phyloP scores from a whole-genome alignment of 2,113 vertebrate species.

The Oophaga pumilio region DNA sequence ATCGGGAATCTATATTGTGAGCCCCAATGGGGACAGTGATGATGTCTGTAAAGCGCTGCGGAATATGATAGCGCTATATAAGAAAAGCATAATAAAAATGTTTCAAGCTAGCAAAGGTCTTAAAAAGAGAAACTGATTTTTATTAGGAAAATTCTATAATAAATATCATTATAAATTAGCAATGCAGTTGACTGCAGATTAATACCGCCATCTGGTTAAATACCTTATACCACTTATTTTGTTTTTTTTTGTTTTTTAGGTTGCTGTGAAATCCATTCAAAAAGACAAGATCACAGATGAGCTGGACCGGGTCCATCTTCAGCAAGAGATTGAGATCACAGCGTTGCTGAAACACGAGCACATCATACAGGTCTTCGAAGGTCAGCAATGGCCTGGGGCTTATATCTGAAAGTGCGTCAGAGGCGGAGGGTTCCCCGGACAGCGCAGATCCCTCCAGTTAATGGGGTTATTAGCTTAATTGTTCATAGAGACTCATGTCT shows the following conservation, averaged over 20 bases:
- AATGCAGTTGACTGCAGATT: no score
- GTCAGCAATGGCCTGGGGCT: slow-evolving; percentile 62
- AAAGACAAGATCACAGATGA: slow-evolving; percentile 75
- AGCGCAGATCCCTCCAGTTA: not conserved
- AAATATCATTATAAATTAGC: no score
- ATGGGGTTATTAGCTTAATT: not conserved
- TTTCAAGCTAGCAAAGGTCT: not conserved
- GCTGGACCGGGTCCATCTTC: slow-evolving; percentile 76
- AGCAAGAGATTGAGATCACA: slow-evolving; percentile 80
- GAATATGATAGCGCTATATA: no score
- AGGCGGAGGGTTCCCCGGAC: not conserved
- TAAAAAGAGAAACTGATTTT: not conserved
- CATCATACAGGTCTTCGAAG: slow-evolving; percentile 77
- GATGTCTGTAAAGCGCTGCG: no score
- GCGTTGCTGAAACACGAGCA: slow-evolving; percentile 74
- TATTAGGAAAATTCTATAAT: no score
- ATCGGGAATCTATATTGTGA: no score
- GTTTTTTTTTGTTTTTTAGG: slow-evolving; percentile 62
- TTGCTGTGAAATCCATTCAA: slow-evolving; percentile 79
- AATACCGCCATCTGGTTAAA: not conserved
- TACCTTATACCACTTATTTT: not conserved
- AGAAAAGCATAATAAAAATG: no score
- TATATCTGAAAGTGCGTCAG: slow-evolving; percentile 1
- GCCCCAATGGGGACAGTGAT: no score
- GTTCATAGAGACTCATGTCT: not conserved